A percentile compares a stretch with the other conserved stretches of the same genome.
phyloP scores from a whole-genome alignment of 2,797 vertebrate genomes.

The Urocyon cinereoargenteus region DNA sequence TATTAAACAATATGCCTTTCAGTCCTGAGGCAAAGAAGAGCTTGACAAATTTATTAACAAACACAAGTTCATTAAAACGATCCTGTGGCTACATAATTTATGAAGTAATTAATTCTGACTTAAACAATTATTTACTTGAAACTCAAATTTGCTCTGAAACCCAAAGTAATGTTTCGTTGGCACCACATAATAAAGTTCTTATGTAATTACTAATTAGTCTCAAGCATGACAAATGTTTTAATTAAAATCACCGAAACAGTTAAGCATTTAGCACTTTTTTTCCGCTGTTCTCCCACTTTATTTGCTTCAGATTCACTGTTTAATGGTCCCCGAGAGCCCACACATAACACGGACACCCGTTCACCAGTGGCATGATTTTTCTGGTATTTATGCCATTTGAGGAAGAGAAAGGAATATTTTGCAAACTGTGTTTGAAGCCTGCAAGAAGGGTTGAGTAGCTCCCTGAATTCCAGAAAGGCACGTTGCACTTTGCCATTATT shows the following conservation, averaged over 20 bases:
- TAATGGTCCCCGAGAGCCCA: rapidly evolving
- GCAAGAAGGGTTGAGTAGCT: rapidly evolving
- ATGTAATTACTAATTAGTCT: conserved; percentile 64
- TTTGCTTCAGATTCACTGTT: background rate
- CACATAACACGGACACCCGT: rapidly evolving
- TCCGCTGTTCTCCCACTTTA: background rate
- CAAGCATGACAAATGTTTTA: conserved; percentile 62
- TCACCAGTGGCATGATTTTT: rapidly evolving
- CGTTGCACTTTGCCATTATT: rapidly evolving
- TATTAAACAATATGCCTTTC: background rate
- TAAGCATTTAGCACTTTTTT: background rate
- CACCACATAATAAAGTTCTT: background rate
- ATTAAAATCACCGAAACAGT: conserved; percentile 48
- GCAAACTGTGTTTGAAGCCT: background rate
- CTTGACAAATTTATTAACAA: background rate
- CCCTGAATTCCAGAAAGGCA: rapidly evolving
- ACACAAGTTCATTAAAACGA: conserved; percentile 29
- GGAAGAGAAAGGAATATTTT: rapidly evolving
- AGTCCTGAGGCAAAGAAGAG: background rate
- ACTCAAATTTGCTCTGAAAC: background rate
- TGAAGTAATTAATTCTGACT: conserved; percentile 69
- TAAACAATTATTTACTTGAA: conserved; percentile 67
- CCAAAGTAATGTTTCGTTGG: background rate
- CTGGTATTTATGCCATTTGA: no score
- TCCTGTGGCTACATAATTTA: conserved; percentile 53